Evolutionary conservation across 2,797 vertebrate species (phyloP), one percentile per base, ranked within the genome.

Genomic region (Lerista edwardsae): DNA sequence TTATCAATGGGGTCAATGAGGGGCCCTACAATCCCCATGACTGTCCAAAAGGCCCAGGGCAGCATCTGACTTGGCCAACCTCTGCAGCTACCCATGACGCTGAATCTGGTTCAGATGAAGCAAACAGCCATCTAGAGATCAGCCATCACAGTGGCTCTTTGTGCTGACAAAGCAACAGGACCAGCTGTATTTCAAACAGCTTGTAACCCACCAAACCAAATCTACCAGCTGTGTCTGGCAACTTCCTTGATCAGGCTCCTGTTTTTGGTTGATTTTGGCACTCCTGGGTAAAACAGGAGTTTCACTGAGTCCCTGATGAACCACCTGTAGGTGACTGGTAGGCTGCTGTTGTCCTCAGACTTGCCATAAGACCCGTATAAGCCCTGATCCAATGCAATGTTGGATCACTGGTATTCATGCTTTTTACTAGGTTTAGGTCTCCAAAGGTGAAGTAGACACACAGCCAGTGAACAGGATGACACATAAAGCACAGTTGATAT

Each of bases 401-500:
- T 41, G 31, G 67, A 41, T 72, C 47, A 47, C 23, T 34, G 19
- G 2, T 5, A 75, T 68, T 51, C 39, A 21, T 72, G 21, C 44
- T 47, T 68, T 61, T 68, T 74, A 62, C 36, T 36, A 23, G 29
- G 61, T 79, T 57, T 79, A 75, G 23, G 17, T 44, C 80, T 83
- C 31, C 11, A 25, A n/a, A 61, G 2, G 25, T 21, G 61, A 74
- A 44, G n/a, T 65, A 84, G 82, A 17, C 36, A 6, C 62, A 23
- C 11, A 67, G 68, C 6, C 44, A 57, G 59, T 17, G 51, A 79
- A 47, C 36, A 59, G 44, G 64, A 61, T 59, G 75, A 72, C 41
- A 78, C 25, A 31, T 64, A 74, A 44, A 74, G 73, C 68, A 67
- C 25, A 6, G 85, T 75, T 91, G 67, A 67, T 9, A 79, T 88